Evolutionary conservation across 2,888 invertebrate species (phyloP).

Genomic region (Eutolmus rufibarbis): DNA sequence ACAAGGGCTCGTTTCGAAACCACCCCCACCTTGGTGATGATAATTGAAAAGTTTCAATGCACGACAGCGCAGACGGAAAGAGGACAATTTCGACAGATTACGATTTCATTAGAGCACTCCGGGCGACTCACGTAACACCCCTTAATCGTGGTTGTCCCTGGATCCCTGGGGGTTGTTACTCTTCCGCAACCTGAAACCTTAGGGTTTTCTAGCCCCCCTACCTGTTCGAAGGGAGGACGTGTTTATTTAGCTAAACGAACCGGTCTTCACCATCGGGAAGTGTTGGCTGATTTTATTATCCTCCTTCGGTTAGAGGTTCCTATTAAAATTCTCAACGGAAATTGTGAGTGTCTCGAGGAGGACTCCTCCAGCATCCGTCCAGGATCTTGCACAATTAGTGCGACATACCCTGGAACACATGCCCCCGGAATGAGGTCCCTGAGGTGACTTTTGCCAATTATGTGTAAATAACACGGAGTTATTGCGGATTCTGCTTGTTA

Average conservation of each 20-base stretch:
- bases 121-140: neutral
- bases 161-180: neutral
- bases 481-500: neutral
- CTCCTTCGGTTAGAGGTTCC: neutral
- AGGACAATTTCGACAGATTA: neutral
- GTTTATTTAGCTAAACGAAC: neutral
- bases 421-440: neutral
- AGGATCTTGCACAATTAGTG: neutral
- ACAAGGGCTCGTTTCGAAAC: neutral
- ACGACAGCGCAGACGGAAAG: neutral
- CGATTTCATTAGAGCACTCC: neutral
- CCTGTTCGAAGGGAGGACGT: neutral
- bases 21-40: neutral
- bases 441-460: neutral
- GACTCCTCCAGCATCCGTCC: neutral
- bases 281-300: neutral
- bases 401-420: neutral
- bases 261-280: neutral
- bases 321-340: neutral
- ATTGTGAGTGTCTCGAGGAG: neutral
- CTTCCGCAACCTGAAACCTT: neutral
- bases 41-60: neutral
- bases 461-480: neutral
- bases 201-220: neutral
- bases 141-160: neutral